Conservation (phyloP, 2,113 vertebrate genomes). For the Phaethon lepturus region DNA sequence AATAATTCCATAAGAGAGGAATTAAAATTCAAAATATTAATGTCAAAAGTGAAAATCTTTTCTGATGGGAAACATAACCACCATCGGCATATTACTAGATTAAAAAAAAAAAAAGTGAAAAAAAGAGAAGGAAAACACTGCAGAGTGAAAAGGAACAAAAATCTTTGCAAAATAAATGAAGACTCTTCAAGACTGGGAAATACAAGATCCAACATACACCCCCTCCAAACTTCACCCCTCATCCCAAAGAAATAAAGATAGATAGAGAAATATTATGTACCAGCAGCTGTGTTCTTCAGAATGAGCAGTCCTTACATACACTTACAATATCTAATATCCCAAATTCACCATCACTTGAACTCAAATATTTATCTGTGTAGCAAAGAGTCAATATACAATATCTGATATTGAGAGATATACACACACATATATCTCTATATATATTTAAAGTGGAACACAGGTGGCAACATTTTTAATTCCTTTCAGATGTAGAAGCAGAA, state of each 20-base stretch:
- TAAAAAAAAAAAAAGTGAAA: background rate
- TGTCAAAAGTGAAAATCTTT: background rate
- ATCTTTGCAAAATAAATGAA: slow-evolving; percentile 27
- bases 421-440: background rate
- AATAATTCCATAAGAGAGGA: background rate
- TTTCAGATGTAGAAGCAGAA: background rate
- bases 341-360: background rate
- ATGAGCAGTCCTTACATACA: background rate
- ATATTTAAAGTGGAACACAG: background rate
- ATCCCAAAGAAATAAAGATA: background rate
- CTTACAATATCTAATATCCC: background rate
- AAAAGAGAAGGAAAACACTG: background rate
- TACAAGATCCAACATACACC: background rate
- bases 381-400: background rate
- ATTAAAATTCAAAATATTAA: background rate
- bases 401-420: background rate
- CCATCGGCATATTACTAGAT: background rate
- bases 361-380: background rate
- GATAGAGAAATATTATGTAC: background rate
- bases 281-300: background rate
- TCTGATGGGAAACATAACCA: background rate
- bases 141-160: background rate
- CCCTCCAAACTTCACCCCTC: background rate
- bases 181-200: background rate
- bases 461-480: background rate